A percentile compares a stretch with the other conserved stretches of the same genome.
These are phyloP conservation scores for Drosophila merina DNA, from an alignment of 2,888 invertebrate genomes.

Conservation along the genomic window DNA sequence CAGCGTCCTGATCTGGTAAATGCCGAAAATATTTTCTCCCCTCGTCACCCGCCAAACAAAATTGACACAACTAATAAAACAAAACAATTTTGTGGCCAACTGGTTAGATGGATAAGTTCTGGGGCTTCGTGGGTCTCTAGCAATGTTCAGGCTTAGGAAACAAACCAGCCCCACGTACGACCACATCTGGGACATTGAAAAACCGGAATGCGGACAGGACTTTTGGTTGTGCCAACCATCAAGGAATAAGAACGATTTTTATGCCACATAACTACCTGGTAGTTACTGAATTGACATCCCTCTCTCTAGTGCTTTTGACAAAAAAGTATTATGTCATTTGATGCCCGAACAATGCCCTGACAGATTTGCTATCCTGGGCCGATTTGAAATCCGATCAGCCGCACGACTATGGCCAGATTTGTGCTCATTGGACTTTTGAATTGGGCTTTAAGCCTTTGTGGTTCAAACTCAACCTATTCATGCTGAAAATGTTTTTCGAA, in stretches of 20 bases:
- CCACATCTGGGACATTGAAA: conserved; percentile 7
- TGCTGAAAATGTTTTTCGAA: no score
- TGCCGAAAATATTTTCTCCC: conserved; percentile 46
- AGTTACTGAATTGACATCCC: conserved; percentile 3
- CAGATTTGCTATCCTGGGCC: background rate
- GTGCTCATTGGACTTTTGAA: conserved; percentile 14
- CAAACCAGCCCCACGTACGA: conserved; percentile 27
- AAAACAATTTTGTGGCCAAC: conserved; percentile 37
- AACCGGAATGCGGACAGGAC: conserved; percentile 3
- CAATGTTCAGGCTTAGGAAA: conserved; percentile 24
- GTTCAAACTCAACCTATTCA: background rate
- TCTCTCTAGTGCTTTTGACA: conserved; percentile 15
- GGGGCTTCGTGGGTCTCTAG: background rate
- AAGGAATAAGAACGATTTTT: conserved; percentile 2
- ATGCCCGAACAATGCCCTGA: conserved; percentile 38
- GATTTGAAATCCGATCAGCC: conserved; percentile 61
- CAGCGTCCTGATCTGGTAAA: conserved; percentile 47
- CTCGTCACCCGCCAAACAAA: conserved; percentile 50
- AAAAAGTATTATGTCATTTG: conserved; percentile 57
- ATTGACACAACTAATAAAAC: conserved; percentile 68
- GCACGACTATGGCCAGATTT: conserved; percentile 48
- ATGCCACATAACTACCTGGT: background rate
- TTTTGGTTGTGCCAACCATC: conserved; percentile 22
- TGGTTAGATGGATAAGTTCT: background rate
- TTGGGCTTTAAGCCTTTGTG: conserved; percentile 4